phyloP scores from a whole-genome alignment of 2,113 vertebrate genomes.

The Planiliza haematocheilus region DNA sequence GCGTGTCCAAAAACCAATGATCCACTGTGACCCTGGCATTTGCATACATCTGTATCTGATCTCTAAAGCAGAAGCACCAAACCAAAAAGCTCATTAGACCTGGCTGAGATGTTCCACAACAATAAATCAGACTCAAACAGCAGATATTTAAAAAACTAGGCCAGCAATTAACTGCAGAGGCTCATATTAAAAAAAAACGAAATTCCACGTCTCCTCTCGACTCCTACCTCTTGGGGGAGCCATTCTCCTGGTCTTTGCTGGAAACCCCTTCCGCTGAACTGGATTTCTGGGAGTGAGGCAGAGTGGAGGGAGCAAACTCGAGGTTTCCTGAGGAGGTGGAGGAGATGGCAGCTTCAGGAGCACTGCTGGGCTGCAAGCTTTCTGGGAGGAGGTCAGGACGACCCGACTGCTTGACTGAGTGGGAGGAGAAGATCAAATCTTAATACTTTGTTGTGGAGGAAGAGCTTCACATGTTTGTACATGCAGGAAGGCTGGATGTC shows the following conservation, averaged over 20 bases:
- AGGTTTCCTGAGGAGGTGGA: slow-evolving; percentile 78
- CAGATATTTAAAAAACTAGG: too few species aligned
- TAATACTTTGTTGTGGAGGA: slow-evolving; percentile 20
- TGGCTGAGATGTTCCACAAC: too few species aligned
- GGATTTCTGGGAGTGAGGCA: slow-evolving; percentile 4
- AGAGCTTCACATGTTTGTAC: slow-evolving; percentile 29
- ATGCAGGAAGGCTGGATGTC: slow-evolving; percentile 15
- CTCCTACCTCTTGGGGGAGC: slow-evolving; percentile 57
- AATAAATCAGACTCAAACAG: too few species aligned
- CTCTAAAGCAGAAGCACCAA: too few species aligned
- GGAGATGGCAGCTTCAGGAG: slow-evolving; percentile 76
- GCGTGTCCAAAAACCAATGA: too few species aligned
- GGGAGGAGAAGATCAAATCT: slow-evolving; percentile 11
- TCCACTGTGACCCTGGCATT: too few species aligned
- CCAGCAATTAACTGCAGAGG: too few species aligned
- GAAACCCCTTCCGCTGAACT: slow-evolving; percentile 49
- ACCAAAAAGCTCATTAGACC: too few species aligned
- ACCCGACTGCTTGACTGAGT: slow-evolving; percentile 81
- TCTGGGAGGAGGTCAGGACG: slow-evolving; percentile 90
- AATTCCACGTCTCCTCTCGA: neutral
- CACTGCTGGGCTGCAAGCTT: slow-evolving; percentile 77
- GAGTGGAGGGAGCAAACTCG: slow-evolving; percentile 32
- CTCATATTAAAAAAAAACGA: too few species aligned
- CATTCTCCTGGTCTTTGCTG: slow-evolving; percentile 36
- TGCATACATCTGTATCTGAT: too few species aligned